Evolutionary conservation across 92 coral and sea anemone species (phyloP).

Genomic region (Zoanthus sociatus): DNA sequence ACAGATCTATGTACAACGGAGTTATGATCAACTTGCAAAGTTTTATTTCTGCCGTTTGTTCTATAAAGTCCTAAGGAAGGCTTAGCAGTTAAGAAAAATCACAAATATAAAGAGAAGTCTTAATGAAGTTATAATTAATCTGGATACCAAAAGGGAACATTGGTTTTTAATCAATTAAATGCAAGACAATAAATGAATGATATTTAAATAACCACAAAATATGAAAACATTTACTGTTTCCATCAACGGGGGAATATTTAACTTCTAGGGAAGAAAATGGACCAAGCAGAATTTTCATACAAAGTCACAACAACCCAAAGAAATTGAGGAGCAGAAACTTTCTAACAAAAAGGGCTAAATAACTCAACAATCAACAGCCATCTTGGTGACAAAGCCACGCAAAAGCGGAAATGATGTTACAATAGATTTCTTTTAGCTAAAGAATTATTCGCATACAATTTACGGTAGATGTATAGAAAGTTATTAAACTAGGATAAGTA

Average conservation of each 20-base stretch:
- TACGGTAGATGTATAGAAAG: not conserved
- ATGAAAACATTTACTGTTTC: not conserved
- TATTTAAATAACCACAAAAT: not conserved
- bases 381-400: not conserved
- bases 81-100: not conserved
- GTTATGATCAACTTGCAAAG: slow-evolving; percentile 37
- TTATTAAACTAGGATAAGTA: not conserved
- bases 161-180: too few species aligned
- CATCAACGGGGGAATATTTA: not conserved
- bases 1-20: slow-evolving; percentile 97
- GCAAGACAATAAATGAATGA: too few species aligned
- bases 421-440: not conserved
- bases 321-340: not conserved
- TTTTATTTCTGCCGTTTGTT: slow-evolving; percentile 2
- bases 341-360: not conserved
- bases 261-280: not conserved
- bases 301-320: not conserved
- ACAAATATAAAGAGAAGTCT: not conserved
- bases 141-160: too few species aligned
- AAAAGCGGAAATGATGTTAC: slow-evolving; percentile 29
- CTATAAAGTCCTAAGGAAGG: not conserved
- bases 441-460: not conserved
- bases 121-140: not conserved
- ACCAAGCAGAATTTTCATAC: not conserved
- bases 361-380: not conserved